Evolutionary conservation across 2,888 invertebrate species (phyloP), one percentile per base, ranked within the genome.

Genomic region (Silvanus unidentatus): DNA sequence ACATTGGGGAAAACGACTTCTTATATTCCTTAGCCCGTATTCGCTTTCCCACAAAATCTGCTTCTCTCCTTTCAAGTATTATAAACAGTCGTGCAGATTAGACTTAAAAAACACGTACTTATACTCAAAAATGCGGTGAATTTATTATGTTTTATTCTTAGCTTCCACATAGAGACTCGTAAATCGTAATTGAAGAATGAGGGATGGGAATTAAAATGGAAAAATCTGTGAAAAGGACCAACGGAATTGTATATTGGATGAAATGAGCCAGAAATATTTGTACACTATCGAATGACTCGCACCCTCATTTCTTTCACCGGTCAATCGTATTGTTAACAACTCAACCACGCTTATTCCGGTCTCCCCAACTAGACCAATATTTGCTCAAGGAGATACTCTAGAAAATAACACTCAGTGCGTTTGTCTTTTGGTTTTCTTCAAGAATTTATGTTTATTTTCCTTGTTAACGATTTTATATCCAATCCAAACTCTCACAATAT

Each of bases 31-130:
- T 12, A 32, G 3, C 10, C 11, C 27, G 42, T 36, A 16, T 15
- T 32, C 29, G 34, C 34, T 40, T 32, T 8, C 32, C 32, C 32
- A 42, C 49, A 36, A 53, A 53, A 55, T 53, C 52, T 55, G 49
- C 49, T 52, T 56, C 52, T 56, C 55, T 50, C 50, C 52, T 56
- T 56, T 52, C 52, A 48, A 48, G 32, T 32, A 32, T 32, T 32
- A 32, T 32, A 32, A 32, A 32, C 32, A 32, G 3, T 32, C n/a
- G 4, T 32, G 32, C 32, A 32, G 32, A n/a, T 32, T 32, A 32
- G 4, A 8, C 22, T 32, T 32, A 5, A 12, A 32, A 32, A 32
- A 32, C 3, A 32, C 3, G n/a, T 5, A 32, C 32, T 5, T 5
- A 5, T 32, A 5, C 3, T 5, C n/a, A 32, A 32, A 32, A 12